Evolutionary conservation across 2,113 vertebrate species (phyloP), one percentile per base, ranked within the genome.

Genomic region (Hypocryptadius cinnamomeus): DNA sequence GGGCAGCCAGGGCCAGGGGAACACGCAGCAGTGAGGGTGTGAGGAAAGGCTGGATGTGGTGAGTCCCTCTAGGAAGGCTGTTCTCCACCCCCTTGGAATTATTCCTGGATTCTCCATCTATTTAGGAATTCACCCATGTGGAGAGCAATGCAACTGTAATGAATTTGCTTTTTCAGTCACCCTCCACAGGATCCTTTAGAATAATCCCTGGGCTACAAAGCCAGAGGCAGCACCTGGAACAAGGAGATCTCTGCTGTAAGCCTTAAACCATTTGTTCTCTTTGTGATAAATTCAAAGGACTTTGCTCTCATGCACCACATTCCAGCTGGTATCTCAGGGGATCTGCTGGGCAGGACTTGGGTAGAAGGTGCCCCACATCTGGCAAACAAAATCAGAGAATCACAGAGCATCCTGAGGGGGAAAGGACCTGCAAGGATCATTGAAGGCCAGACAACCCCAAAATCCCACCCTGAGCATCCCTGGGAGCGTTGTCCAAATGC

Each of bases 21-120:
- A 40, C 2, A 22, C 0, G 0, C 33, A 13, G 4, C 0, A 27
- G 0, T 1, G 48, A 4, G 59, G 61, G 8, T 2, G 12, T 6
- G 33, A 54, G 48, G 40, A 33, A 31, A 23, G 57, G 48, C 40
- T 35, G 33, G 4, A 1, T 7, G 15, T 0, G 0, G 7, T 13
- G 7, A 5, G 16, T 33, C 30, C 63, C 76, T 40, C 51, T 3
- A 39, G 39, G 37, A 78, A 80, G 31, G 45, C 30, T 40, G 8
- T 1, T 72, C 59, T n/a, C 69, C 20, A 24, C 4, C 15, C 39
- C 40, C 59, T 35, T 8, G 39, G 16, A 66, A 57, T 14, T 5
- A 48, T 15, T 59, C 37, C 42, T 15, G 60, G 35, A 16, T 35
- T 45, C 39, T 39, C 24, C 50, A n/a, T 9, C n/a, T 31, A 10